Evolutionary conservation across 2,113 vertebrate genomes (phyloP), one percentile per base, ranked within the genome.

Genomic region (Scalopus aquaticus): DNA sequence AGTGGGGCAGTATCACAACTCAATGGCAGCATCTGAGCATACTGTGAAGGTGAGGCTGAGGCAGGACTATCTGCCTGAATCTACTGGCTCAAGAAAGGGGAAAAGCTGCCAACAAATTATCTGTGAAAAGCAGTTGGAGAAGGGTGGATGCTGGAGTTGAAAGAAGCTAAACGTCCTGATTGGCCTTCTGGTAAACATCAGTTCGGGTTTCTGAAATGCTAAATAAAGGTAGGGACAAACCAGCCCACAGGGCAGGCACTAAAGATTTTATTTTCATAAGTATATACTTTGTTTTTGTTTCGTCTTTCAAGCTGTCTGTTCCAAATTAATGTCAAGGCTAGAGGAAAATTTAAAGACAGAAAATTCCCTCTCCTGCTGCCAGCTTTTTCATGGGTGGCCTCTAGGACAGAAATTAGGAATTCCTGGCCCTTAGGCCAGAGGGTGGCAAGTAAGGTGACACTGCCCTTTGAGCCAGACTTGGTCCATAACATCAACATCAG

Each of bases 251-350:
- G 73, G 46, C 22, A 65, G 62, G 56, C 37, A 85, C 58, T 58
- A 24, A 44, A 62, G 28, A 32, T 54, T 84, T 65, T 60, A 51
- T 76, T 76, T 86, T 81, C 73, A 73, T 35, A 70, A 84, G 65
- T 37, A 85, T 20, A 54, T 26, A 62, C 70, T 78, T 58, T 93
- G 56, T 58, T 81, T 81, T 81, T 82, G 69, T 69, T 67, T 90
- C 28, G 20, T 42, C 77, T 64, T 82, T 91, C 62, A 64, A 62
- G 51, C 19, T 70, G 51, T 65, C 64, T 92, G 69, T 77, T 87
- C 60, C 69, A 91, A 82, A 95, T 77, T 64, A 93, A 81, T n/a
- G 42, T 90, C 64, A 81, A 67, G 10, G 62, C 32, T 22, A 30
- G 42, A 92, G 44, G 51, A 84, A 1, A 9, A 74, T 42, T 8